Base-by-base conservation (phyloP, 2,113 vertebrate genomes). In the Leucoraja erinaceus region DNA sequence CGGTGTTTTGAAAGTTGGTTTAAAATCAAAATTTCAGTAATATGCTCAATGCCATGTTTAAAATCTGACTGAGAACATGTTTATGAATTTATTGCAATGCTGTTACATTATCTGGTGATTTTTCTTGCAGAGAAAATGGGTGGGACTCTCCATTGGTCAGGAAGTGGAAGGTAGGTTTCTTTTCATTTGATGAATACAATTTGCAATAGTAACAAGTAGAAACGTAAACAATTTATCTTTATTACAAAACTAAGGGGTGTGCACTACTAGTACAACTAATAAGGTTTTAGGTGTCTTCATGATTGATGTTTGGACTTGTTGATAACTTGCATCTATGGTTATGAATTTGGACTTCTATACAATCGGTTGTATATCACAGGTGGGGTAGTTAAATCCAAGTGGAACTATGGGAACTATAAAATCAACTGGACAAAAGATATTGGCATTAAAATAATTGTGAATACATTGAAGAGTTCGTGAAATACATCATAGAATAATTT, bases 101-200 rank as follows among this genome's bases (percentile, higher is more conserved):
- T 86, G 28, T 83, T 25, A 56, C 10, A 18, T 63, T 86, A 86
- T 63, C 3, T 31, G 3, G 8, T 6, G 54, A n/a, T 56, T 75
- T 12, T 83, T 92, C 93, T 93, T 94, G 33, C 95, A 99, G 99
- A 97, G 99, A 92, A 99, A 99, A 97, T 99, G 98, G 99, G 98
- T 97, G 0, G 98, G 97, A 25, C 97, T 99, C 33, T 97, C 97
- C 61, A 98, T 99, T 1, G 98, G 98, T 12, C 98, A 99, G 93
- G 98, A 99, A 0, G 97, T 99, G 20, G 97, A 98, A 94, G 98
- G 99, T 99, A 96, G 95, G 93, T 61, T 28, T 59, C 31, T 66
- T 83, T 93, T 94, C 91, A 28, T 83, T 28, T 25, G 81, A 83
- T 72, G 70, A 31, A 38, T 66, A 70, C 0, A 18, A 2, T 70